Evolutionary conservation across 2,113 vertebrate species (phyloP).

Genomic region (Charina bottae): DNA sequence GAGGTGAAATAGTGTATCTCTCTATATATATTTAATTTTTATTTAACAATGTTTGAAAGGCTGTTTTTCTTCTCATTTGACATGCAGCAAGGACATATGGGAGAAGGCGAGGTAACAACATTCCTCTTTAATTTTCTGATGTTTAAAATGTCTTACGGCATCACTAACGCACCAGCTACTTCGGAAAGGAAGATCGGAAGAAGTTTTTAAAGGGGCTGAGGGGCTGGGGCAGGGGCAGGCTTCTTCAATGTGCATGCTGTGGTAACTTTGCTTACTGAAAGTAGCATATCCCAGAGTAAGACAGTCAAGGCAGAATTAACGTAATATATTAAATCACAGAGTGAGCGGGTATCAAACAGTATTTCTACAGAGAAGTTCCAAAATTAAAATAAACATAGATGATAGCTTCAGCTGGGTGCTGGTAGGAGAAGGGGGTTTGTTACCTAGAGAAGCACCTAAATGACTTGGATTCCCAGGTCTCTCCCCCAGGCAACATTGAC

Average conservation of each 20-base stretch:
- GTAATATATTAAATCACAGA: not conserved
- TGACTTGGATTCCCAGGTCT: conserved; percentile 9
- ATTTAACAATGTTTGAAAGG: conserved; percentile 85
- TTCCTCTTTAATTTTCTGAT: conserved; percentile 81
- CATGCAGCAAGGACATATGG: conserved; percentile 99
- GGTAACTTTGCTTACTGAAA: conserved; percentile 50
- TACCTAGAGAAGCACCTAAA: conserved; percentile 31
- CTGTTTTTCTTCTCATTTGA: conserved; percentile 89
- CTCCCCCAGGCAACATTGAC: not conserved
- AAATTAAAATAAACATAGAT: not conserved
- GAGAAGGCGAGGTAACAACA: conserved; percentile 98
- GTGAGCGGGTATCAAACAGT: too few relatives aligned
- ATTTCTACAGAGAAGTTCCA: not conserved
- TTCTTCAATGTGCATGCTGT: conserved; percentile 55
- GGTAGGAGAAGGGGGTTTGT: not conserved
- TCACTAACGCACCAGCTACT: conserved; percentile 57
- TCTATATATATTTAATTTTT: not conserved
- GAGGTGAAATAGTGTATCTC: conserved; percentile 61
- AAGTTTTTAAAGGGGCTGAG: conserved; percentile 25
- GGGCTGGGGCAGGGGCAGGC: not conserved
- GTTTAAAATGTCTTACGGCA: conserved; percentile 76
- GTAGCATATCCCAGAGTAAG: conserved; percentile 30
- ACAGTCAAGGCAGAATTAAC: conserved; percentile 29
- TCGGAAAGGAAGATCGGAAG: conserved; percentile 45
- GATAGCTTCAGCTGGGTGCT: not conserved